Base-by-base conservation (phyloP, 1,140 invertebrate genomes). In the Trichonephila clavipes region DNA sequence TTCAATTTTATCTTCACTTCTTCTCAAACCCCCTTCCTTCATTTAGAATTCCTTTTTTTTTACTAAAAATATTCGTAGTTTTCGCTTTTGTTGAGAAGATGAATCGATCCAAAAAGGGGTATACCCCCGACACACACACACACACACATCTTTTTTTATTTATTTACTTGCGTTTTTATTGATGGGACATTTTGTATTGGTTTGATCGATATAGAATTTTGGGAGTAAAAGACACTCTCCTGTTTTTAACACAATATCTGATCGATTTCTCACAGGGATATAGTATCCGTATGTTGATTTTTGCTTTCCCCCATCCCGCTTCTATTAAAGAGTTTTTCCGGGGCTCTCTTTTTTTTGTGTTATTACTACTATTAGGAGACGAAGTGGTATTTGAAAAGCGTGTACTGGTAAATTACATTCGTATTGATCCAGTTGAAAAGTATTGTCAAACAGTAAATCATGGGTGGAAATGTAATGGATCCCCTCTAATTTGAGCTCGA, bases 51-150 rank as follows among this genome's bases (percentile, higher is more conserved):
- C 40, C 12, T 24, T 64, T 88, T 88, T 51, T 51, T 88, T 51
- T 16, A 28, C 16, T 44, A 64, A 28, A 64, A n/a, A 64, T 88
- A 21, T 44, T 19, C 16, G 19, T 34, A 64, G 87, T 69, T 88
- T 88, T 88, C 87, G 24, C 64, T 88, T 88, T 88, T 88, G 87
- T 88, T 66, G 62, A 28, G 19, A 87, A 88, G 61, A 24, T 10
- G 16, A 8, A 90, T 90, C 88, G 69, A 90, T 90, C 24, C 34
- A 3, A 18, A 14, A 28, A 14, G 21, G 21, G 14, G 28, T 24
- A 14, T 83, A n/a, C n/a, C n/a, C n/a, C n/a, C n/a, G n/a, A n/a
- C n/a, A n/a, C n/a, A n/a, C n/a, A n/a, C n/a, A n/a, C n/a, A n/a
- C n/a, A n/a, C n/a, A n/a, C n/a, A n/a, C n/a, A n/a, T n/a, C n/a